A percentile compares a stretch with the other conserved stretches of the same genome.
Evolutionary conservation across 2,113 vertebrate species (phyloP).

Genomic region (Aramus guarauna): DNA sequence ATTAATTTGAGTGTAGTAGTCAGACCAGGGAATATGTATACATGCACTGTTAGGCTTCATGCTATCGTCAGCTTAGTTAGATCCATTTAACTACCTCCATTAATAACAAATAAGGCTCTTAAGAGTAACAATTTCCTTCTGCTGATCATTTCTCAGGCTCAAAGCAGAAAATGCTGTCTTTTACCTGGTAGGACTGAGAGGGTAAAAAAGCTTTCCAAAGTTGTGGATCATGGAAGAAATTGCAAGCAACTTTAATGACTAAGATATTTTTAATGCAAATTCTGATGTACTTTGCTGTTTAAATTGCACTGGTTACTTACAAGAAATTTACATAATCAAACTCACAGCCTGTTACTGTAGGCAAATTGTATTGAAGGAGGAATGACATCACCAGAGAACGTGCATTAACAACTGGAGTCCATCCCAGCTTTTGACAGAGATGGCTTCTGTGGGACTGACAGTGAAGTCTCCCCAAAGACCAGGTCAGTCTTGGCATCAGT

Average conservation of each 20-base stretch:
- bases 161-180: background rate
- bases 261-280: background rate
- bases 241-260: background rate
- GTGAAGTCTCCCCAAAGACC: background rate
- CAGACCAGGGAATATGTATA: background rate
- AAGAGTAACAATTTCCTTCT: background rate
- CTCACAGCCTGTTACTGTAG: background rate
- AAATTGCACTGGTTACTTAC: background rate
- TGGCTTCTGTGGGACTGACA: too few species aligned
- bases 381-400: background rate
- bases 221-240: background rate
- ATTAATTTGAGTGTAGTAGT: background rate
- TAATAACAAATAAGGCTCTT: slow-evolving; percentile 42
- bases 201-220: background rate
- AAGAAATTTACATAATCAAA: background rate
- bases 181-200: background rate
- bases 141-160: background rate
- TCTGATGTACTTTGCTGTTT: background rate
- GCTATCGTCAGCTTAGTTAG: background rate
- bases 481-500: background rate
- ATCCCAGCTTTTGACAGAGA: background rate
- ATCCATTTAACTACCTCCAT: slow-evolving; percentile 22
- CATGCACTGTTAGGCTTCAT: background rate
- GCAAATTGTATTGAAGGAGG: background rate
- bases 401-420: background rate